Base-by-base conservation (phyloP, 2,797 vertebrate genomes). In the Chaenodraco wilsoni region DNA sequence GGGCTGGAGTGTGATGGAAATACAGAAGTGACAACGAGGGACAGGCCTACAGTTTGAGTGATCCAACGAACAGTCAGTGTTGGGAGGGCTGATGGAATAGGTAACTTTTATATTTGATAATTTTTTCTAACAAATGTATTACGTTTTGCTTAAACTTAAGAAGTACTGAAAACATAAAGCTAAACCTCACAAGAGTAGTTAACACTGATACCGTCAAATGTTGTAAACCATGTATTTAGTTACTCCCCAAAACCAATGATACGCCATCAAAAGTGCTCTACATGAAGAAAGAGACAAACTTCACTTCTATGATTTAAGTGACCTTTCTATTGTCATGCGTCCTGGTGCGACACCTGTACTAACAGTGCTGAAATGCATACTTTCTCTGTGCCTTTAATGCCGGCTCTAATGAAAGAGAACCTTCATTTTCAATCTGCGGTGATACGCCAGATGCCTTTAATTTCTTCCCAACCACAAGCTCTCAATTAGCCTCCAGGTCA, bases 401-500 rank as follows among this genome's bases (percentile, higher is more conserved):
- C 57, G 45, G 10, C 58, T 82, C 51, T 90, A 81, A 91, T 49
- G 86, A 85, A 89, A 90, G 67, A 78, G 37, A 52, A 59, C 75
- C 76, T 84, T 82, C 44, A 66, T 79, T 88, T 88, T 74, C 84
- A 83, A 63, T 78, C 74, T 69, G 73, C 1, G 54, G 73, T 65
- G 81, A 79, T 64, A 23, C 71, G 84, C 85, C 86, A 89, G 88
- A 89, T 89, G 88, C 75, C 72, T 92, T 91, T 90, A 83, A 91
- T 92, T 92, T 88, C 81, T 83, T 76, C 81, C 58, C 72, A 71
- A 89, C 87, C 91, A 85, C 76, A 3, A 91, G 90, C 83, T 89
- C 87, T 88, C 85, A 91, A 89, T 94, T 95, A 94, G 88, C 93
- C 93, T 85, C 73, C 79, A 76, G 87, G 88, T 94, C 91, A 94